Percentiles rank a stretch among this genome's conserved stretches.
These are phyloP conservation scores for Campoletis raptor DNA, from an alignment of 2,888 invertebrate genomes.

Conservation along the genomic window DNA sequence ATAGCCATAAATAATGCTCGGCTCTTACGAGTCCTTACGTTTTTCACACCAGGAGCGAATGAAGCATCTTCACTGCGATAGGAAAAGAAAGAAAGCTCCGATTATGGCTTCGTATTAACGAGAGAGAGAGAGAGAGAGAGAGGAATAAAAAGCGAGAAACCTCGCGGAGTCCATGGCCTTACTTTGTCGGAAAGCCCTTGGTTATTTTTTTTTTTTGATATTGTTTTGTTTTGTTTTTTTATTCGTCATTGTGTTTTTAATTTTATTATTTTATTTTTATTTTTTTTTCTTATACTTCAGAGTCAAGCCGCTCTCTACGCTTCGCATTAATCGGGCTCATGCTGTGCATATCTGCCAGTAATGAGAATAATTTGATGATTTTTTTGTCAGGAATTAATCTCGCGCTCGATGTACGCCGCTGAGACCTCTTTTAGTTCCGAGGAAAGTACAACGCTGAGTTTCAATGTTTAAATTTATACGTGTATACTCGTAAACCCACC, in stretches of 20 bases:
- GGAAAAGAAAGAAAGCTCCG: conserved; percentile 28
- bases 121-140: conserved; percentile 26
- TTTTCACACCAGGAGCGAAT: conserved; percentile 70
- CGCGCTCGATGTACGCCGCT: conserved; percentile 29
- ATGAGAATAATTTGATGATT: conserved; percentile 73
- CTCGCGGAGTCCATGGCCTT: conserved; percentile 32
- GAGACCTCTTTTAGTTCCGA: conserved; percentile 21
- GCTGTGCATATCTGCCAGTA: conserved; percentile 77
- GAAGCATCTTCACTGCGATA: conserved; percentile 27
- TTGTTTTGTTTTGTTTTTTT: conserved; percentile 14
- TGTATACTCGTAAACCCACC: not conserved
- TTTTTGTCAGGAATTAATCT: conserved; percentile 64
- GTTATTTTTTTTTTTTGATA: not conserved
- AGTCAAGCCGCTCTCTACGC: conserved; percentile 51
- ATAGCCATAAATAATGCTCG: conserved; percentile 81
- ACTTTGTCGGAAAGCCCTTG: conserved; percentile 33
- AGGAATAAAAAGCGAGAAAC: conserved; percentile 6
- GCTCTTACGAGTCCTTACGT: conserved; percentile 78
- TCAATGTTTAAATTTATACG: not conserved
- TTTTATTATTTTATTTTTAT: not conserved
- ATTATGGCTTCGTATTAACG: not conserved
- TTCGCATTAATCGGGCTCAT: conserved; percentile 76
- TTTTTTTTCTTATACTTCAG: conserved; percentile 24
- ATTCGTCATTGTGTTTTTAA: conserved; percentile 7
- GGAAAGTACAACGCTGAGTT: conserved; percentile 9